Percentiles rank a stretch among this genome's conserved stretches.
Conservation (phyloP, 2,113 vertebrate genomes). For the Lathamus discolor region DNA sequence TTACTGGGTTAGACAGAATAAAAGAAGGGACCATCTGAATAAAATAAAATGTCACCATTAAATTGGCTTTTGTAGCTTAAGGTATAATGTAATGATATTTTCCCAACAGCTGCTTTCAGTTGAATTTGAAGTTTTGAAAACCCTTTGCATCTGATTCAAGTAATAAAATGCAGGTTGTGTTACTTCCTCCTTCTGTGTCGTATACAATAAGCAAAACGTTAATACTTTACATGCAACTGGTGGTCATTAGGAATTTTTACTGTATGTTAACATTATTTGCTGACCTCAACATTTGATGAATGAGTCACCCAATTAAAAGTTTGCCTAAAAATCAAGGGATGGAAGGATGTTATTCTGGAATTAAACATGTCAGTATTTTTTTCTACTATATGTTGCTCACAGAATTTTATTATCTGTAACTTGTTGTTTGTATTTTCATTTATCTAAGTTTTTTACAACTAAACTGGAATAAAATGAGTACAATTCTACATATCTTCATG, state of each 20-base stretch:
- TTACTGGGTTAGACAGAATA: slow-evolving; percentile 73
- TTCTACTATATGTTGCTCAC: background rate
- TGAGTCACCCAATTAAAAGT: background rate
- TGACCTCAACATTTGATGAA: slow-evolving; percentile 30
- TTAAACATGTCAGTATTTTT: background rate
- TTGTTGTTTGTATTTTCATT: background rate
- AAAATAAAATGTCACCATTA: slow-evolving; percentile 83
- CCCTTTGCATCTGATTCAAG: slow-evolving; percentile 71
- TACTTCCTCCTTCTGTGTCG: slow-evolving; percentile 73
- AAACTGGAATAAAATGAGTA: background rate
- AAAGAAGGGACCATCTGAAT: slow-evolving; percentile 77
- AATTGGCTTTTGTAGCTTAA: slow-evolving; percentile 78
- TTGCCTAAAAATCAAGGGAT: background rate
- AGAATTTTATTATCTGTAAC: background rate
- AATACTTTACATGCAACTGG: slow-evolving; percentile 39
- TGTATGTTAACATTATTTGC: slow-evolving; percentile 53
- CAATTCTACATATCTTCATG: background rate
- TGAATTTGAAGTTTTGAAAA: slow-evolving; percentile 75
- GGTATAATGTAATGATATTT: slow-evolving; percentile 77
- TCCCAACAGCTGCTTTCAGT: slow-evolving; percentile 79
- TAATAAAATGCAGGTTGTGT: slow-evolving; percentile 78
- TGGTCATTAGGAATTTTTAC: slow-evolving; percentile 47
- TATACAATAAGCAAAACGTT: slow-evolving; percentile 61
- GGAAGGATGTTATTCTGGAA: background rate
- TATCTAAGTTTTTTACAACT: background rate